These are phyloP conservation scores for Zaprionus gabonicus DNA, from an alignment of 1,140 invertebrate species.

Conservation along the genomic window DNA sequence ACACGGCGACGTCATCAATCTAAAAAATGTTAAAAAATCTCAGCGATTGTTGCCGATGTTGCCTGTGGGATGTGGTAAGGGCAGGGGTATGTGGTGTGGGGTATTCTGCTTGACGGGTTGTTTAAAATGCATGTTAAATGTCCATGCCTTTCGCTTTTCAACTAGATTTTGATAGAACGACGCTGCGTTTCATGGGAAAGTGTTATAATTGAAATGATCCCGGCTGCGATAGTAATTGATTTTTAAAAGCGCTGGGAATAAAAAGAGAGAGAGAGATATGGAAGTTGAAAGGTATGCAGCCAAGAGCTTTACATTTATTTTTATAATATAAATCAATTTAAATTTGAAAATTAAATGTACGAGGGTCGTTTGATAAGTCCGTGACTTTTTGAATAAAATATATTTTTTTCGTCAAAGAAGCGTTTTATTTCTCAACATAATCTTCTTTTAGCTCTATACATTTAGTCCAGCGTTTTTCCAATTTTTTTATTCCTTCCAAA, in stretches of 20 bases:
- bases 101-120: not conserved
- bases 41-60: slow-evolving; percentile 20
- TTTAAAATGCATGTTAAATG: slow-evolving; percentile 70
- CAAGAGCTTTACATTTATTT: too few species aligned
- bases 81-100: not conserved
- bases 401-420: too few species aligned
- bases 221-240: slow-evolving; percentile 55
- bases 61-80: slow-evolving; percentile 11
- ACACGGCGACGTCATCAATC: slow-evolving; percentile 69
- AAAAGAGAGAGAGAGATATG: not conserved
- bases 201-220: slow-evolving; percentile 77
- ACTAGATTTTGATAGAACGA: slow-evolving; percentile 63
- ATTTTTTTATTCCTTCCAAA: too few species aligned
- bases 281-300: too few species aligned
- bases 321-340: too few species aligned
- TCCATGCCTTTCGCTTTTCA: slow-evolving; percentile 70
- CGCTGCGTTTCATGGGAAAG: slow-evolving; percentile 71
- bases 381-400: too few species aligned
- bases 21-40: slow-evolving; percentile 69
- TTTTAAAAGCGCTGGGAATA: slow-evolving; percentile 23
- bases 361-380: too few species aligned
- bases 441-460: too few species aligned
- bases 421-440: too few species aligned
- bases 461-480: too few species aligned
- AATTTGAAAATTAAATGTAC: too few species aligned